A percentile compares a stretch with the other conserved stretches of the same genome.
These are phyloP conservation scores for Dascyllus trimaculatus DNA, from an alignment of 2,113 vertebrate genomes.

Conservation along the genomic window DNA sequence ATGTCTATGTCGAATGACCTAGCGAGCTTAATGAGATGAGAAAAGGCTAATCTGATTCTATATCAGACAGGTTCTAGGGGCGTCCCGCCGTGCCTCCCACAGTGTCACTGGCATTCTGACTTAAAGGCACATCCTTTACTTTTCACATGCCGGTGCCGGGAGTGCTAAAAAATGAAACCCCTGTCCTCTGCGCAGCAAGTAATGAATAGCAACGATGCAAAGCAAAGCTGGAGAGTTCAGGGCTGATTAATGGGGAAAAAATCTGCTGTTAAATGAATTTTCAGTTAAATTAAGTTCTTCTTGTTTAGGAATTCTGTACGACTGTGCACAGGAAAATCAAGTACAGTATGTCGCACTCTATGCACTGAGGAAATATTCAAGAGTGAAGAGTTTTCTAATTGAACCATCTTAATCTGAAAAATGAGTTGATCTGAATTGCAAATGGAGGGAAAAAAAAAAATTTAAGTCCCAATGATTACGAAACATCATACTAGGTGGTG, in stretches of 20 bases:
- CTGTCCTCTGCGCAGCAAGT: slow-evolving; percentile 1
- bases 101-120: slow-evolving; percentile 52
- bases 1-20: slow-evolving; percentile 70
- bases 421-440: slow-evolving; percentile 29
- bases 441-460: slow-evolving; percentile 3
- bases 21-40: slow-evolving; percentile 74
- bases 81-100: slow-evolving; percentile 64
- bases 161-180: slow-evolving; percentile 25
- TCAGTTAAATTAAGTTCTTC: slow-evolving; percentile 1
- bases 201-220: not conserved
- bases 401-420: slow-evolving; percentile 16
- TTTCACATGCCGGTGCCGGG: slow-evolving; percentile 11
- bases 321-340: not conserved
- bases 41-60: slow-evolving; percentile 76
- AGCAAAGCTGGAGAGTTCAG: not conserved
- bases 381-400: not conserved
- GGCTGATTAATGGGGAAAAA: not conserved
- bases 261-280: no score
- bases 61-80: slow-evolving; percentile 68
- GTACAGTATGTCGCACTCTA: not conserved
- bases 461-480: slow-evolving; percentile 25
- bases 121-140: slow-evolving; percentile 58
- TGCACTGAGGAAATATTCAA: not conserved
- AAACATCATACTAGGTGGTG: slow-evolving; percentile 11
- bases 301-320: not conserved